Percentiles rank a stretch among this genome's conserved stretches.
phyloP scores from a whole-genome alignment of 2,113 vertebrate species.

The Accipiter virgatus region DNA sequence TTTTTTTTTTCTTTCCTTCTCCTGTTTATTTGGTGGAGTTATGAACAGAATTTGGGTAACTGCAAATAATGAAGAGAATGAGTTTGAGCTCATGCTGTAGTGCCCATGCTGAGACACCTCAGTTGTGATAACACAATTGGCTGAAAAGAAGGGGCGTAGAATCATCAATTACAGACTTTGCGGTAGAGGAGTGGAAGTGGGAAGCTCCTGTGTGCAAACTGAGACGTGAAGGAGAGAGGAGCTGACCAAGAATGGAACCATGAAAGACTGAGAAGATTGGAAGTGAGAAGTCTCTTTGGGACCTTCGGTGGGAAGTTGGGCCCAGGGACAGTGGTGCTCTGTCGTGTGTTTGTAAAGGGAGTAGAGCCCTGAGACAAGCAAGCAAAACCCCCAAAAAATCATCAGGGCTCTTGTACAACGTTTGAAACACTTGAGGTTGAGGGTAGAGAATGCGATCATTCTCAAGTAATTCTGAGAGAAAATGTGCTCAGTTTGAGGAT shows the following conservation, averaged over 20 bases:
- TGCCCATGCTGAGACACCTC: fast-evolving
- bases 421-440: not conserved
- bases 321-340: not conserved
- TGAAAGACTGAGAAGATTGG: not conserved
- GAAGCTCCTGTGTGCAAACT: not conserved
- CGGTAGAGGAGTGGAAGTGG: not conserved
- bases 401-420: no score
- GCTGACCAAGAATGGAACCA: fast-evolving
- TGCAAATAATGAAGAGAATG: not conserved
- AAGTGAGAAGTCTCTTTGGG: not conserved
- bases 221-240: not conserved
- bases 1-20: not conserved
- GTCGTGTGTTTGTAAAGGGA: not conserved
- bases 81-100: not conserved
- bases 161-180: not conserved
- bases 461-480: not conserved
- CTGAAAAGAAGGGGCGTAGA: not conserved
- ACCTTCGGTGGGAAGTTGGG: not conserved
- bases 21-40: not conserved
- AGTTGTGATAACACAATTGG: fast-evolving
- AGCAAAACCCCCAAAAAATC: no score
- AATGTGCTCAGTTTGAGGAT: not conserved
- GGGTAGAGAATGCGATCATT: not conserved
- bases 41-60: not conserved
- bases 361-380: not conserved